phyloP scores from a whole-genome alignment of 92 coral and sea anemone species.

The Heteractis magnifica region DNA sequence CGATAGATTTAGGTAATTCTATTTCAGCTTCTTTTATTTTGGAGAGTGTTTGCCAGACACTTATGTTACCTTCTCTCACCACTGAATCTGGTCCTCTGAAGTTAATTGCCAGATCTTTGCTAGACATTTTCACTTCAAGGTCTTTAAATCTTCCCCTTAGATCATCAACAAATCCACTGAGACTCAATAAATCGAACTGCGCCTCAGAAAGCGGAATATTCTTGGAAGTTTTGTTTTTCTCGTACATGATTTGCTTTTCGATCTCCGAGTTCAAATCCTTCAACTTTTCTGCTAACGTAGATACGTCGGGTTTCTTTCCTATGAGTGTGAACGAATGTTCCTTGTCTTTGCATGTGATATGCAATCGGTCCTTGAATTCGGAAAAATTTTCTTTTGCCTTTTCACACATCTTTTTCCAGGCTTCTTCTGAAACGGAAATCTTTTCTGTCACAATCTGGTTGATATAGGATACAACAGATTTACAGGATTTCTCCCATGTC shows the following conservation, averaged over 20 bases:
- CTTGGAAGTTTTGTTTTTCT: constrained; percentile 29
- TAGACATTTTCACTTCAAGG: constrained; percentile 19
- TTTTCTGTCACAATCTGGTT: too few species aligned
- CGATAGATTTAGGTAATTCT: constrained; percentile 27
- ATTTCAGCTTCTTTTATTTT: constrained; percentile 21
- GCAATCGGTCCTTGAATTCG: too few species aligned
- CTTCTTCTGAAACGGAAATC: too few species aligned
- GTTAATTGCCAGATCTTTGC: constrained; percentile 13
- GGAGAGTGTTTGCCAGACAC: constrained; percentile 38
- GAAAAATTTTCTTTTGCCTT: too few species aligned
- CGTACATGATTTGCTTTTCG: constrained; percentile 17
- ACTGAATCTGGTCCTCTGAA: constrained; percentile 38
- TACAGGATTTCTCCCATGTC: too few species aligned
- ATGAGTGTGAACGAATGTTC: constrained; percentile 8
- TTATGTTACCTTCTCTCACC: constrained; percentile 31
- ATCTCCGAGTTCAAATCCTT: constrained; percentile 22
- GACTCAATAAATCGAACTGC: constrained; percentile 20
- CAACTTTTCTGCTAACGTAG: constrained; percentile 10
- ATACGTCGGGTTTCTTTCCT: constrained; percentile 41
- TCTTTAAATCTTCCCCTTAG: constrained; percentile 20
- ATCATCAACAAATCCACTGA: constrained; percentile 32
- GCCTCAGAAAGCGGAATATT: constrained; percentile 13
- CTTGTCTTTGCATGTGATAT: not conserved
- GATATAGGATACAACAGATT: too few species aligned
- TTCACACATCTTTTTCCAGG: too few species aligned